These are phyloP conservation scores for Pseudonaja textilis DNA, from an alignment of 2,113 vertebrate species.

Conservation along the genomic window DNA sequence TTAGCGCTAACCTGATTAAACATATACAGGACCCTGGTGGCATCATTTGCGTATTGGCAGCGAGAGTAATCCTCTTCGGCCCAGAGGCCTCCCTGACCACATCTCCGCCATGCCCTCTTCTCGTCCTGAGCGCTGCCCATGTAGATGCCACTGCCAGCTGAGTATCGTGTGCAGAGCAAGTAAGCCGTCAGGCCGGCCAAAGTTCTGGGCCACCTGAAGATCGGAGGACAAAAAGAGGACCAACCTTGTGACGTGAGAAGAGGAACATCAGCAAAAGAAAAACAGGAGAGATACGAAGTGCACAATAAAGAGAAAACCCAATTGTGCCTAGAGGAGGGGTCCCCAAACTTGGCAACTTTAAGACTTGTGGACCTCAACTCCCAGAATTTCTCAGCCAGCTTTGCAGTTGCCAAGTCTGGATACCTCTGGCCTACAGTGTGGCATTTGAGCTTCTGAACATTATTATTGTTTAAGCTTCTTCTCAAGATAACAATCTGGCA, in stretches of 20 bases:
- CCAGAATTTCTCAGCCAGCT: too few species aligned
- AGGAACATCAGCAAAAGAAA: not conserved
- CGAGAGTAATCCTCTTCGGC: constrained; percentile 89
- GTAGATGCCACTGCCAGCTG: constrained; percentile 81
- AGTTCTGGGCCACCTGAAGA: constrained; percentile 90
- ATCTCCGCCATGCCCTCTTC: constrained; percentile 87
- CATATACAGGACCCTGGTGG: constrained; percentile 90
- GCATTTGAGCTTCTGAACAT: constrained; percentile 20
- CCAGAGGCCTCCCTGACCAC: constrained; percentile 88
- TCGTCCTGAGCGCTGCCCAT: constrained; percentile 82
- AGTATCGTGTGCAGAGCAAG: constrained; percentile 84
- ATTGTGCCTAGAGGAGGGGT: constrained; percentile 30
- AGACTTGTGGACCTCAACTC: too few species aligned
- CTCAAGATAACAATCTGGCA: not conserved
- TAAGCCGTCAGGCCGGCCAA: constrained; percentile 90
- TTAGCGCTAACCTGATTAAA: constrained; percentile 88
- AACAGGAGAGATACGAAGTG: constrained; percentile 49
- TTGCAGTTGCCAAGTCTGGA: too few species aligned
- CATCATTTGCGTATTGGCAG: constrained; percentile 95
- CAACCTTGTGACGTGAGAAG: not conserved
- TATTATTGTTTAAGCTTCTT: not conserved
- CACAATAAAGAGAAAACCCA: constrained; percentile 42
- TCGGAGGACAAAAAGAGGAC: constrained; percentile 6
- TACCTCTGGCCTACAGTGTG: constrained; percentile 14
- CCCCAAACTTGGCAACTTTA: too few species aligned